These are phyloP conservation scores for Tenebrio molitor DNA, from an alignment of 1,140 invertebrate species.

Conservation along the genomic window DNA sequence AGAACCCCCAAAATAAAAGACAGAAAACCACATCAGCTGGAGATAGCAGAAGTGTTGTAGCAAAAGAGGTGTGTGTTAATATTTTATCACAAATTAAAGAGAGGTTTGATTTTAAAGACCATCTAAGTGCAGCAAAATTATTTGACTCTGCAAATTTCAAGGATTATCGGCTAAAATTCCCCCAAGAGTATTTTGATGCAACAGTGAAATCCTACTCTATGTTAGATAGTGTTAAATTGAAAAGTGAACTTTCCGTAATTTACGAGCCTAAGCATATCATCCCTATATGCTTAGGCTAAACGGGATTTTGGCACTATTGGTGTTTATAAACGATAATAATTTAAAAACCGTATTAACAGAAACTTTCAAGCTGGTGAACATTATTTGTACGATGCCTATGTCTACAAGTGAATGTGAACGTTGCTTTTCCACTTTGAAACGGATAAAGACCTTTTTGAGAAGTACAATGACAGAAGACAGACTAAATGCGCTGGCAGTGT, in stretches of 20 bases:
- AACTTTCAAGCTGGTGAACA: conserved; percentile 50
- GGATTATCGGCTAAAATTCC: conserved; percentile 45
- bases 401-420: conserved; percentile 59
- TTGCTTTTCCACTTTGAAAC: conserved; percentile 61
- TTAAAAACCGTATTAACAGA: conserved; percentile 55
- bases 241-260: conserved; percentile 51
- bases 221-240: conserved; percentile 48
- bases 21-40: no score
- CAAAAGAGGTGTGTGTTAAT: conserved; percentile 48
- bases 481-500: conserved; percentile 56
- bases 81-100: conserved; percentile 42
- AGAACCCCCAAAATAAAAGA: no score
- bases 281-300: conserved; percentile 49
- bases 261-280: conserved; percentile 49
- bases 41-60: conserved; percentile 41
- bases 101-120: conserved; percentile 45
- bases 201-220: conserved; percentile 47
- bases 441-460: conserved; percentile 62
- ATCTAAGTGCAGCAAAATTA: conserved; percentile 48
- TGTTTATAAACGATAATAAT: conserved; percentile 48
- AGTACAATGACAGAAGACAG: conserved; percentile 57
- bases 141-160: conserved; percentile 48
- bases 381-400: conserved; percentile 56
- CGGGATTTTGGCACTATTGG: conserved; percentile 47
- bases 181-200: conserved; percentile 1